Evolutionary conservation across 2,113 vertebrate species (phyloP), one percentile per base, ranked within the genome.

Genomic region (Elgaria multicarinata): DNA sequence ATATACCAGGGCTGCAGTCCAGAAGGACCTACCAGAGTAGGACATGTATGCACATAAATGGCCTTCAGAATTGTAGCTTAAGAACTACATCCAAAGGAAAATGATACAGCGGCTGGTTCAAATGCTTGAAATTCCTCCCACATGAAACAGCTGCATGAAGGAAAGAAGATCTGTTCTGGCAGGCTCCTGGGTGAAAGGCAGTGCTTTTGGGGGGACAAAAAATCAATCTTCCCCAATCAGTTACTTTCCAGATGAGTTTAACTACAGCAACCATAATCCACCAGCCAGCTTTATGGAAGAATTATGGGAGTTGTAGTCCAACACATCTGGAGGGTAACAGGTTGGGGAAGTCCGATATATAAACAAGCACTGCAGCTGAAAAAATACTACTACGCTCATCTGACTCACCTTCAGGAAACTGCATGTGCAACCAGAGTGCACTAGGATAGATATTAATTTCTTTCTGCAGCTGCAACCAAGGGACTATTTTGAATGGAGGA

Each of bases 41-140:
- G 20, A 62, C 58, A 62, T 62, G 16, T 31, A 55, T 55, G 77
- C 31, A 79, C 13, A 71, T 71, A 84, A 84, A 66, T 33, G 18
- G 31, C 44, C 42, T 71, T 84, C 44, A 67, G 26, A 44, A 42
- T 20, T 16, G 42, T 71, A 50, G 44, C 8, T 44, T 22, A 84
- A 33, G 18, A 12, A 71, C 14, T 58, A n/a, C 71, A 58, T 75
- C 69, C 50, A 75, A 9, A 58, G 44, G 3, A 86, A 86, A 86
- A 12, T 75, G 24, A 86, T 71, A 62, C 9, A 31, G 55, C 2
- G 39, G 20, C 33, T 50, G 12, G 42, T 69, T 50, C 28, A 50
- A 16, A 69, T 71, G 26, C 42, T 84, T 69, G 16, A 84, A 84
- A 84, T 84, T 84, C 82, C 31, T 84, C 69, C 46, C n/a, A 39